Evolutionary conservation across 1,140 invertebrate genomes (phyloP).

Genomic region (Drosophila miranda): DNA sequence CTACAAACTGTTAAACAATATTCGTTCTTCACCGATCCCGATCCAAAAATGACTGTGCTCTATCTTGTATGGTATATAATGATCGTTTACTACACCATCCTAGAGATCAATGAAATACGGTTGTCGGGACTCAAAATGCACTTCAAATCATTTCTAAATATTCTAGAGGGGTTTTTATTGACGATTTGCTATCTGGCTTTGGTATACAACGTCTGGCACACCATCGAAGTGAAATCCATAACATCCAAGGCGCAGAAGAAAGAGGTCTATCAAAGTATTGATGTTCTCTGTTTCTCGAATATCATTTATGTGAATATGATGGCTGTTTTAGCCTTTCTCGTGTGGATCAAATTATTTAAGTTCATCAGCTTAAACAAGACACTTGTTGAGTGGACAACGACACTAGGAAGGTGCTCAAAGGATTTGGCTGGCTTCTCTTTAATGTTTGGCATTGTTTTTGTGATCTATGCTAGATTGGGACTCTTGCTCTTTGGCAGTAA

Average conservation of each 20-base stretch:
- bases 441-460: constrained; percentile 93
- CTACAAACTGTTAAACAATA: constrained; percentile 61
- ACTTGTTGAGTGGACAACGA: constrained; percentile 89
- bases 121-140: constrained; percentile 44
- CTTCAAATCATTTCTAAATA: constrained; percentile 46
- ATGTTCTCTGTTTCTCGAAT: constrained; percentile 56
- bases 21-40: constrained; percentile 55
- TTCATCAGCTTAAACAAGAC: constrained; percentile 88
- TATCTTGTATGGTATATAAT: constrained; percentile 69
- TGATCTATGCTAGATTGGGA: constrained; percentile 89
- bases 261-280: constrained; percentile 44
- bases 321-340: constrained; percentile 69
- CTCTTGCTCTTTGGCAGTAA: constrained; percentile 88
- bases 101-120: constrained; percentile 41
- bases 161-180: constrained; percentile 55
- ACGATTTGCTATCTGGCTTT: constrained; percentile 64
- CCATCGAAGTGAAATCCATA: constrained; percentile 16
- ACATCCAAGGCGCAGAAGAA: background rate
- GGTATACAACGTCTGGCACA: constrained; percentile 66
- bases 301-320: constrained; percentile 70
- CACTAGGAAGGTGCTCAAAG: constrained; percentile 86
- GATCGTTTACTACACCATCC: constrained; percentile 58
- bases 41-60: constrained; percentile 32
- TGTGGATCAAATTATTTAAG: constrained; percentile 79
- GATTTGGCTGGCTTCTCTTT: constrained; percentile 90